Percentiles rank a stretch among this genome's conserved stretches.
phyloP scores from a whole-genome alignment of 2,797 vertebrate genomes.

The Varecia variegata region DNA sequence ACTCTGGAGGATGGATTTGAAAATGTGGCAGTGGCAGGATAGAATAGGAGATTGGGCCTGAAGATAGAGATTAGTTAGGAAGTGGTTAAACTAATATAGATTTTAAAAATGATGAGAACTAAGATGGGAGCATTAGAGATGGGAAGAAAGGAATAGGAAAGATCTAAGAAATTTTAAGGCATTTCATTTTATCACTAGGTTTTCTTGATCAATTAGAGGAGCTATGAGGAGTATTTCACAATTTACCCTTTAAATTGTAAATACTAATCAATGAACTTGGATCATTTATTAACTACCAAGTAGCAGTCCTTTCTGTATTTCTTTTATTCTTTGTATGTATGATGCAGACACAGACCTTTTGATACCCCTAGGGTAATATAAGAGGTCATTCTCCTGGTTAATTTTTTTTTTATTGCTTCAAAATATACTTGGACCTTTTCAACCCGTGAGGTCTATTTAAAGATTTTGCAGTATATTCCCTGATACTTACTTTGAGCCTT shows the following conservation, averaged over 20 bases:
- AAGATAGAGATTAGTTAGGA: neutral
- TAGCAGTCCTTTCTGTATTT: neutral
- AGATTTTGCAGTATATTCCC: neutral
- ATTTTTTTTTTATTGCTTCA: neutral
- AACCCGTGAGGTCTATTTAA: neutral
- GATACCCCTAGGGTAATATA: neutral
- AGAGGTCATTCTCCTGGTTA: neutral
- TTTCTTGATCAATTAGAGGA: neutral
- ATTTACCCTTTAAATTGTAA: slow-evolving; percentile 11
- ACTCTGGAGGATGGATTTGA: slow-evolving; percentile 1
- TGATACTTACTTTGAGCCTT: neutral
- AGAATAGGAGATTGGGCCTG: neutral
- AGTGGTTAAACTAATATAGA: neutral
- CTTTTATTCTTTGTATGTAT: neutral
- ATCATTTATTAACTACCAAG: neutral
- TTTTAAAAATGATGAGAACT: neutral
- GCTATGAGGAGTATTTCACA: neutral
- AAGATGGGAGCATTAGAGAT: neutral
- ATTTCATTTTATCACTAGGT: neutral
- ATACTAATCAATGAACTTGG: neutral
- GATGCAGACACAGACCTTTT: neutral
- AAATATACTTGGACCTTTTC: neutral
- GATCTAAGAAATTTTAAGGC: neutral
- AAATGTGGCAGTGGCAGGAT: neutral
- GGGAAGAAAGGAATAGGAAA: neutral